Evolutionary conservation across 2,797 vertebrate genomes (phyloP).

Genomic region (Miichthys miiuy): DNA sequence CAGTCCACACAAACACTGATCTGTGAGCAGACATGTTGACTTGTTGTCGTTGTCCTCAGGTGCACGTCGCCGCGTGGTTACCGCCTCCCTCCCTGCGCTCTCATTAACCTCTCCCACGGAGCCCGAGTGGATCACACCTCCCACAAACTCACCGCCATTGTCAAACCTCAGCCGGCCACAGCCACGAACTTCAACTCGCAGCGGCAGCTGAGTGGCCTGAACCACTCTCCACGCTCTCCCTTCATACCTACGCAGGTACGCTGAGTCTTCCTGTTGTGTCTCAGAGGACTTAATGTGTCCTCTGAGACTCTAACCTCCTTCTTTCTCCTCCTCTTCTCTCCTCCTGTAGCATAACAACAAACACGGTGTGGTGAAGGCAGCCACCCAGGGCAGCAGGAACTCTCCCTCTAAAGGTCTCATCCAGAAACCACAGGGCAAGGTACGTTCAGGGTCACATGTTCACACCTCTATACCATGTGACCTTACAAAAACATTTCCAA

Average conservation of each 20-base stretch:
- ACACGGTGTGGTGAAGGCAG: constrained; percentile 81
- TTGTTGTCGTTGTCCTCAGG: constrained; percentile 72
- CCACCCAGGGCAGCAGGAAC: constrained; percentile 85
- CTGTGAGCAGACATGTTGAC: constrained; percentile 1
- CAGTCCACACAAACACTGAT: neutral
- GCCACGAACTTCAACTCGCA: constrained; percentile 74
- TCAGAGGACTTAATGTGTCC: neutral
- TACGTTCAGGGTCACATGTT: constrained; percentile 43
- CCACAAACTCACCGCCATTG: constrained; percentile 93
- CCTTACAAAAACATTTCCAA: neutral
- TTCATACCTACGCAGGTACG: constrained; percentile 92
- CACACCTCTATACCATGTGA: neutral
- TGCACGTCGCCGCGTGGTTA: constrained; percentile 91
- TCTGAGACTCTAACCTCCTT: neutral
- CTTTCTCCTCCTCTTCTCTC: neutral
- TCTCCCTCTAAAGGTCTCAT: constrained; percentile 84
- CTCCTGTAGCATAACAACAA: constrained; percentile 85
- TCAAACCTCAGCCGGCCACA: constrained; percentile 93
- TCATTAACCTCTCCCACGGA: constrained; percentile 96
- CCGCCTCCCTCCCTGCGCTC: constrained; percentile 94
- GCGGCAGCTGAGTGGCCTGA: constrained; percentile 88
- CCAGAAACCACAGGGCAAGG: constrained; percentile 87
- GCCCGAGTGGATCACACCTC: constrained; percentile 88
- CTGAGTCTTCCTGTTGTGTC: rapidly evolving
- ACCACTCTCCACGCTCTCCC: constrained; percentile 94